These are phyloP conservation scores for Oreocharis arfaki DNA, from an alignment of 2,113 vertebrate genomes.

Conservation along the genomic window DNA sequence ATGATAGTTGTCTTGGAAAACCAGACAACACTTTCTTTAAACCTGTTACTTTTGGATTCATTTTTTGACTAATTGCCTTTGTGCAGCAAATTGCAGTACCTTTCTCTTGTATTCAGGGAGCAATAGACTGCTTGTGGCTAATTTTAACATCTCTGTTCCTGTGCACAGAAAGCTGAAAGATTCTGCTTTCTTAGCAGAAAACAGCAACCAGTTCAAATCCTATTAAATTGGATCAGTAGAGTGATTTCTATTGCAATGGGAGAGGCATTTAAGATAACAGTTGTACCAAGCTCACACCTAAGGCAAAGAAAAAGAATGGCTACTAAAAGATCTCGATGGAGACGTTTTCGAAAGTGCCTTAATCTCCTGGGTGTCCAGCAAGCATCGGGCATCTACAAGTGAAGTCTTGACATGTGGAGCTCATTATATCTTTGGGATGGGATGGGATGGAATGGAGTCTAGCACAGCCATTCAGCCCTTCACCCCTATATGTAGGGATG, in stretches of 20 bases:
- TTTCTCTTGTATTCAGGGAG: conserved; percentile 14
- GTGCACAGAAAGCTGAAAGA: neutral
- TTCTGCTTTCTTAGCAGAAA: conserved; percentile 13
- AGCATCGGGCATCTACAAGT: neutral
- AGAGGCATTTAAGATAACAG: neutral
- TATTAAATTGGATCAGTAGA: neutral
- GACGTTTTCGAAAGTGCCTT: neutral
- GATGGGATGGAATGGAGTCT: neutral
- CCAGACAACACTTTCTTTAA: neutral
- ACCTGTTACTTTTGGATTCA: neutral
- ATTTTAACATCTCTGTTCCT: conserved; percentile 32
- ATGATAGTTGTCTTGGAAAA: neutral
- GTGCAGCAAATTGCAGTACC: neutral
- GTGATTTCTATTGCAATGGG: neutral
- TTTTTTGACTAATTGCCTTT: neutral
- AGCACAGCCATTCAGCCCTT: neutral
- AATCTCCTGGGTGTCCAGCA: neutral
- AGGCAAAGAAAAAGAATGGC: neutral
- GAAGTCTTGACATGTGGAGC: neutral
- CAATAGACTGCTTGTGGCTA: neutral
- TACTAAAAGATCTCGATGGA: neutral
- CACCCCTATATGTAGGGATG: neutral
- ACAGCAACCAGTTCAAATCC: conserved; percentile 9
- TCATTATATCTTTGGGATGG: neutral
- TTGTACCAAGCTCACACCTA: neutral